Percentiles rank a stretch among this genome's conserved stretches.
Conservation (phyloP, 2,113 vertebrate species). For the Mobula birostris region DNA sequence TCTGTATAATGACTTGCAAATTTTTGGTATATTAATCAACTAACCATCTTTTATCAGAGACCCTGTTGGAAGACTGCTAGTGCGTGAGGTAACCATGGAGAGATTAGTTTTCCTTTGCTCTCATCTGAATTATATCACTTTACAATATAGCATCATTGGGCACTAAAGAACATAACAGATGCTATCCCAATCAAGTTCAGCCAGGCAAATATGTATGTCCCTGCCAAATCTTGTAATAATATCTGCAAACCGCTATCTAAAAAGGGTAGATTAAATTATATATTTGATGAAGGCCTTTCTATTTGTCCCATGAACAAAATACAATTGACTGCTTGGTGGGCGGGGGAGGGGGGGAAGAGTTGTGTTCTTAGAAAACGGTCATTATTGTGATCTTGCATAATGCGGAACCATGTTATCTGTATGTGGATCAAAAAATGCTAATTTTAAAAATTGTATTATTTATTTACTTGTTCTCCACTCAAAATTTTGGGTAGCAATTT, state of each 20-base stretch:
- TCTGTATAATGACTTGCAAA: neutral
- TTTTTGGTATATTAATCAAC: neutral
- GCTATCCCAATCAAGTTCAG: neutral
- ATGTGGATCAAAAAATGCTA: too few relatives aligned
- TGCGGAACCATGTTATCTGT: too few relatives aligned
- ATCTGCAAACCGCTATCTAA: neutral
- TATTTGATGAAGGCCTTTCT: too few relatives aligned
- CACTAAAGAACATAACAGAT: neutral
- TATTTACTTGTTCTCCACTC: too few relatives aligned
- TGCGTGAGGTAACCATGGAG: neutral
- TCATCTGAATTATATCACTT: neutral
- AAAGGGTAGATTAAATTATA: neutral
- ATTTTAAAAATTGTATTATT: too few relatives aligned
- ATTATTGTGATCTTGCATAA: too few relatives aligned
- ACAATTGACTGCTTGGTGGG: too few relatives aligned
- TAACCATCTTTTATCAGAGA: neutral
- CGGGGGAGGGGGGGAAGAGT: too few relatives aligned
- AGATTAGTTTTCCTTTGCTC: neutral
- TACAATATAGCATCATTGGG: neutral
- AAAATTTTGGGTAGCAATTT: too few relatives aligned
- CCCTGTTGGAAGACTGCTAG: neutral
- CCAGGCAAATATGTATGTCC: neutral
- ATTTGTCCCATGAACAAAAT: too few relatives aligned
- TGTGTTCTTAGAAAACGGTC: too few relatives aligned
- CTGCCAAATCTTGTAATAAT: neutral